Conservation (phyloP, 2,797 vertebrate genomes). For the Echiichthys vipera region DNA sequence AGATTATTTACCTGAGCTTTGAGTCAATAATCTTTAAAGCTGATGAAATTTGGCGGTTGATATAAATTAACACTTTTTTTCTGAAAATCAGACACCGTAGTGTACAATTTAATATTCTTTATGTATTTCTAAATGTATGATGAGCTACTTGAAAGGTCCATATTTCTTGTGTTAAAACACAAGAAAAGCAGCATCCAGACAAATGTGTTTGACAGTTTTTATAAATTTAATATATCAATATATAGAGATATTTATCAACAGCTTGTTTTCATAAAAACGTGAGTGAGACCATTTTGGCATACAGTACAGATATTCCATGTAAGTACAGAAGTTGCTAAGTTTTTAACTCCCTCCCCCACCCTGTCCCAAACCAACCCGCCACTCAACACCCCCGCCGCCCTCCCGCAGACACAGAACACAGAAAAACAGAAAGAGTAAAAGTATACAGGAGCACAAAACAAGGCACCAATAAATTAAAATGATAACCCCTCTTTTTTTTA, state of each 20-base stretch:
- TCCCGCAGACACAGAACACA: slow-evolving; percentile 73
- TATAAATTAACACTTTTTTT: no score
- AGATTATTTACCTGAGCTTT: background rate
- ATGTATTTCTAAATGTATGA: background rate
- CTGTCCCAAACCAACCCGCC: slow-evolving; percentile 30
- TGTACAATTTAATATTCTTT: background rate
- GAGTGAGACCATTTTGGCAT: slow-evolving; percentile 90
- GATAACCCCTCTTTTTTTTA: slow-evolving; percentile 69
- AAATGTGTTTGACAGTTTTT: slow-evolving; percentile 75
- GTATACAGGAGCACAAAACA: slow-evolving; percentile 86
- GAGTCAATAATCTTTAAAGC: background rate
- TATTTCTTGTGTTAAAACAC: background rate
- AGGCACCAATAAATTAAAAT: slow-evolving; percentile 91
- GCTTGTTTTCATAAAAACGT: slow-evolving; percentile 89
- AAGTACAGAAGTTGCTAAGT: slow-evolving; percentile 86
- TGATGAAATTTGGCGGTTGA: background rate
- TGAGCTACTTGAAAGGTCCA: background rate
- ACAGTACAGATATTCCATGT: slow-evolving; percentile 88
- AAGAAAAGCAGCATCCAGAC: background rate
- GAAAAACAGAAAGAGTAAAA: slow-evolving; percentile 77
- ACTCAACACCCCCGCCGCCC: background rate
- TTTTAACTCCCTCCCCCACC: slow-evolving; percentile 59
- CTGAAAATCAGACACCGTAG: background rate
- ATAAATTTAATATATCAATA: slow-evolving; percentile 92
- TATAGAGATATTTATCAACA: slow-evolving; percentile 92